Percentiles rank a stretch among this genome's conserved stretches.
Conservation (phyloP, 2,797 vertebrate species). For the Spinus olivaceus region DNA sequence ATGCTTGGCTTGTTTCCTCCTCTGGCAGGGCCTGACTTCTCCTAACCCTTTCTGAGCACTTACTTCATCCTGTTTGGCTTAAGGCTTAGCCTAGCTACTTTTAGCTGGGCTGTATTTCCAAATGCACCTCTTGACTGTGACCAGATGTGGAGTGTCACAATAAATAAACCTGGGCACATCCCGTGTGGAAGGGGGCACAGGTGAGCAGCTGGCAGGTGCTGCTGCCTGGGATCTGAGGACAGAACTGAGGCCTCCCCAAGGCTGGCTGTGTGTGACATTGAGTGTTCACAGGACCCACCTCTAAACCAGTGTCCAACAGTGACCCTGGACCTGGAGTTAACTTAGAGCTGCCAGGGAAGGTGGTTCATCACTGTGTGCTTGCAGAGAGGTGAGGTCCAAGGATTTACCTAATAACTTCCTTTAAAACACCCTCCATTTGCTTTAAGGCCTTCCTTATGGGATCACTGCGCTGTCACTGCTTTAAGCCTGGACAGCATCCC, state of each 20-base stretch:
- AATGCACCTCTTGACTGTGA: neutral
- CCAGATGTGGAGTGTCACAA: neutral
- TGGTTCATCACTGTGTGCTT: neutral
- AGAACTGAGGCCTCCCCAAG: accelerated
- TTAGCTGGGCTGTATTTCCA: neutral
- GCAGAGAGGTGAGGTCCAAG: neutral
- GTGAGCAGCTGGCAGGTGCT: neutral
- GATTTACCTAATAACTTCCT: neutral
- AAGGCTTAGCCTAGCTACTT: neutral
- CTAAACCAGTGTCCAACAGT: accelerated
- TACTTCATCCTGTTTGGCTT: neutral
- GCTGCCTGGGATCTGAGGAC: neutral
- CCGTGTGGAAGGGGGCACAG: accelerated
- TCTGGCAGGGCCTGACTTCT: neutral
- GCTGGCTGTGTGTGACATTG: neutral
- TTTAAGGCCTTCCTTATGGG: neutral
- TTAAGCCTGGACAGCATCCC: neutral
- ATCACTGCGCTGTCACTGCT: neutral
- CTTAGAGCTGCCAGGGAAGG: neutral
- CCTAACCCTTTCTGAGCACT: neutral
- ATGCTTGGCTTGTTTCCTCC: neutral
- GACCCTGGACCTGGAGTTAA: neutral
- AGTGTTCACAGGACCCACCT: too few species aligned
- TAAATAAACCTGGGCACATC: neutral
- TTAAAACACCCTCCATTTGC: neutral